A percentile compares a stretch with the other conserved stretches of the same genome.
Evolutionary conservation across 2,113 vertebrate genomes (phyloP).

Genomic region (Stegastes partitus): DNA sequence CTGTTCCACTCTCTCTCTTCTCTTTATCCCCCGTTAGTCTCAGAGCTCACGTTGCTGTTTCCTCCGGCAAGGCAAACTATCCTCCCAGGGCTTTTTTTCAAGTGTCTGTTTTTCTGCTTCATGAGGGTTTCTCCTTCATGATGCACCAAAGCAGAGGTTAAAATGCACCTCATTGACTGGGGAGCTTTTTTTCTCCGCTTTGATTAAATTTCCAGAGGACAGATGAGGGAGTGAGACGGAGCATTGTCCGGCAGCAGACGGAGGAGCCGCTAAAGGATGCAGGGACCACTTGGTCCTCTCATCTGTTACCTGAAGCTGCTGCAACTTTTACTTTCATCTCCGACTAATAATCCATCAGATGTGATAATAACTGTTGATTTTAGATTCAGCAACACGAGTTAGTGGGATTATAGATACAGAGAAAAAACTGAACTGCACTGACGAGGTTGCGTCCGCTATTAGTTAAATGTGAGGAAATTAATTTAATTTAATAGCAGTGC

Average conservation of each 20-base stretch:
- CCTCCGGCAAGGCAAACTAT: conserved; percentile 28
- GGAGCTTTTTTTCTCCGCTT: neutral
- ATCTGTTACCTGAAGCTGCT: conserved; percentile 42
- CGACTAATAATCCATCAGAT: conserved; percentile 34
- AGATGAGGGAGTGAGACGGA: conserved; percentile 14
- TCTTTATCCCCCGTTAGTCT: conserved; percentile 35
- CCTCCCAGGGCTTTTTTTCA: conserved; percentile 29
- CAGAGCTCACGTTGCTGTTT: conserved; percentile 41
- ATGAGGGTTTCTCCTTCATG: conserved; percentile 35
- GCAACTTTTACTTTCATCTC: conserved; percentile 37
- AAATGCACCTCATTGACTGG: conserved; percentile 16
- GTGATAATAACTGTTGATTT: conserved; percentile 23
- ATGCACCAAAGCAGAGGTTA: conserved; percentile 14
- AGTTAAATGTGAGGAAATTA: neutral
- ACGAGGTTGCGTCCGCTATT: neutral
- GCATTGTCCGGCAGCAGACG: neutral
- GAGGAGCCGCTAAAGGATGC: conserved; percentile 16
- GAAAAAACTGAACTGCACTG: neutral
- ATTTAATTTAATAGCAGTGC: neutral
- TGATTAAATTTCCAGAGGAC: conserved; percentile 35
- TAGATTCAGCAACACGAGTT: conserved; percentile 2
- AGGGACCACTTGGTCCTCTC: conserved; percentile 50
- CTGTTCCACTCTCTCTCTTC: neutral
- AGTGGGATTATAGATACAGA: neutral
- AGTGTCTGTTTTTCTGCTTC: conserved; percentile 40